phyloP scores from a whole-genome alignment of 2,797 vertebrate species.

The Argya squamiceps region DNA sequence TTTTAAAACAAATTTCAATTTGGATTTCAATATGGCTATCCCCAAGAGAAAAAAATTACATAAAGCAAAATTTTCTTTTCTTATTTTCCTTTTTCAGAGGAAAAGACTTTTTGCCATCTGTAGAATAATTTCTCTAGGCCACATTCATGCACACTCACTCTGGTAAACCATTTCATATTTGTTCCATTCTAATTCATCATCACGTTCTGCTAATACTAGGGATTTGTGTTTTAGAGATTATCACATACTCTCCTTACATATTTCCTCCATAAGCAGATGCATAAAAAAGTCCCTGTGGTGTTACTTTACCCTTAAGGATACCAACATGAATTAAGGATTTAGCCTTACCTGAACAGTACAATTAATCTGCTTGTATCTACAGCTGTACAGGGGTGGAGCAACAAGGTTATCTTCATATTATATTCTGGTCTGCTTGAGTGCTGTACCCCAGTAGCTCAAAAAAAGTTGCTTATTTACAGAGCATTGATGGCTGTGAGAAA shows the following conservation, averaged over 20 bases:
- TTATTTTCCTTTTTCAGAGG: background rate
- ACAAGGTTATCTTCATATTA: background rate
- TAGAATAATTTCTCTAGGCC: background rate
- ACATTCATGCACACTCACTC: background rate
- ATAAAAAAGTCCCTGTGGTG: background rate
- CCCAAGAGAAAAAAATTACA: background rate
- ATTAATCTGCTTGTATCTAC: background rate
- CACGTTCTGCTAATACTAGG: background rate
- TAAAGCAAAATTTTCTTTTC: background rate
- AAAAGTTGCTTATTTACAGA: conserved; percentile 2
- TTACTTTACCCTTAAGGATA: background rate
- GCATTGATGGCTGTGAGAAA: background rate
- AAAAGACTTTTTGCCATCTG: background rate
- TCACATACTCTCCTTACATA: background rate
- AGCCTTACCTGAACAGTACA: background rate
- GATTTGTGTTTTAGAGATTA: background rate
- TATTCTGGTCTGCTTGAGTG: background rate
- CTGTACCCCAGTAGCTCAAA: background rate
- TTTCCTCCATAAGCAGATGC: background rate
- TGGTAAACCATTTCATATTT: background rate
- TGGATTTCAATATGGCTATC: background rate
- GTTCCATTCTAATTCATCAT: background rate
- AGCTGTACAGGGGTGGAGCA: background rate
- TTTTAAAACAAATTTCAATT: background rate
- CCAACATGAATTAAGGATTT: background rate